Conservation (phyloP, 1,140 invertebrate genomes). For the Micrasema longulum region DNA sequence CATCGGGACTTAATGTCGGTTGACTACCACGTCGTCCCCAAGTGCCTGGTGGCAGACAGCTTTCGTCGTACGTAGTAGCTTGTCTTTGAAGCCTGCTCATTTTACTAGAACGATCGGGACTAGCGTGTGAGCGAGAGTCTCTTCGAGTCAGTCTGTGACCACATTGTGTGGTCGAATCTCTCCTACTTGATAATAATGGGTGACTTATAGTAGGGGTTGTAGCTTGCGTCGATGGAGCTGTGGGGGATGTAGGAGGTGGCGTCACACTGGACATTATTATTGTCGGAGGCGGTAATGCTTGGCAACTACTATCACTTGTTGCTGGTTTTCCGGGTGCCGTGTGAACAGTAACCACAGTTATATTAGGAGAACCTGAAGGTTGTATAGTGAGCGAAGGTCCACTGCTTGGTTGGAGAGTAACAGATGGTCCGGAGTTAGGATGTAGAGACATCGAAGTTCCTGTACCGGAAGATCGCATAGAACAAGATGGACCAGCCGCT, state of each 20-base stretch:
- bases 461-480: constrained; percentile 74
- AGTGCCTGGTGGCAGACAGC: constrained; percentile 76
- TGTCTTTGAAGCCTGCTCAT: constrained; percentile 83
- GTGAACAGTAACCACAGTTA: constrained; percentile 51
- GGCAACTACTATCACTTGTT: constrained; percentile 68
- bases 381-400: constrained; percentile 65
- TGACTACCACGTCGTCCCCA: constrained; percentile 77
- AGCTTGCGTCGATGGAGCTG: constrained; percentile 65
- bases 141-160: constrained; percentile 72
- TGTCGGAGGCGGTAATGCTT: constrained; percentile 79
- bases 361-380: constrained; percentile 38
- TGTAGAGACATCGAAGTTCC: constrained; percentile 65
- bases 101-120: constrained; percentile 76
- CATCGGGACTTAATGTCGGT: constrained; percentile 83
- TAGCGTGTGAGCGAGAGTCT: constrained; percentile 76
- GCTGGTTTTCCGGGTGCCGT: constrained; percentile 44
- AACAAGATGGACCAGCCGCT: constrained; percentile 76
- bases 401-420: constrained; percentile 61
- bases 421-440: constrained; percentile 65
- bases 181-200: constrained; percentile 73
- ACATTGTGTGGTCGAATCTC: constrained; percentile 87
- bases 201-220: constrained; percentile 69
- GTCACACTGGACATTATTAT: constrained; percentile 86
- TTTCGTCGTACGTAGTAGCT: constrained; percentile 90
- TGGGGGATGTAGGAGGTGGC: constrained; percentile 81